Evolutionary conservation across 2,797 vertebrate species (phyloP), one percentile per base, ranked within the genome.

Genomic region (Muscicapa striata): DNA sequence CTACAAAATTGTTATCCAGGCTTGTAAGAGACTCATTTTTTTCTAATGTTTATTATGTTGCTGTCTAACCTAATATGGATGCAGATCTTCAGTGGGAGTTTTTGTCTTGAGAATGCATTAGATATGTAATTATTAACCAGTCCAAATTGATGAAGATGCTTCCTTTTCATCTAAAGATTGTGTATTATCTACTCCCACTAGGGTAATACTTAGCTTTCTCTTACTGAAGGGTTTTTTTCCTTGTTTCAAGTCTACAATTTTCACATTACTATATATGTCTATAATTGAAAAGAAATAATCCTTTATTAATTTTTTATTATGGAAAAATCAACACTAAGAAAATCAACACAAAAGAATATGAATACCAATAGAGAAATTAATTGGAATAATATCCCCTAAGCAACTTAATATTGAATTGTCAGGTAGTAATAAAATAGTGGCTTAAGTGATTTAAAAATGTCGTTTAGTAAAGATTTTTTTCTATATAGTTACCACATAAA

Each of bases 41-140:
- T 9, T 3, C 24, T 41, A 21, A 27, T 76, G n/a, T 72, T 94
- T 96, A 81, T 93, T 83, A 64, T 93, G 20, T 73, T 91, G 61
- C 59, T 90, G 34, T 85, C 83, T 79, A 93, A 77, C 7, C 6
- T 89, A 49, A 76, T 59, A 32, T 21, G 72, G 36, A 15, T 87
- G 52, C 32, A 93, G 51, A 46, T 75, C 38, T 80, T 89, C 13
- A 43, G 40, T 83, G 66, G 49, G 61, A 89, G 84, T 88, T 72
- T 78, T 72, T 78, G 57, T 74, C 63, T 94, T 88, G 73, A 87
- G 61, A 81, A 91, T 81, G 46, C 38, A 87, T 93, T 49, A 89
- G 46, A 62, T 32, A 26, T 61, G n/a, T 90, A 90, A 84, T 95
- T 94, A 95, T 91, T 97, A 94, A 74, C 61, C 43, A 91, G 77